These are phyloP conservation scores for Tapirus terrestris DNA, from an alignment of 2,113 vertebrate genomes.

Conservation along the genomic window DNA sequence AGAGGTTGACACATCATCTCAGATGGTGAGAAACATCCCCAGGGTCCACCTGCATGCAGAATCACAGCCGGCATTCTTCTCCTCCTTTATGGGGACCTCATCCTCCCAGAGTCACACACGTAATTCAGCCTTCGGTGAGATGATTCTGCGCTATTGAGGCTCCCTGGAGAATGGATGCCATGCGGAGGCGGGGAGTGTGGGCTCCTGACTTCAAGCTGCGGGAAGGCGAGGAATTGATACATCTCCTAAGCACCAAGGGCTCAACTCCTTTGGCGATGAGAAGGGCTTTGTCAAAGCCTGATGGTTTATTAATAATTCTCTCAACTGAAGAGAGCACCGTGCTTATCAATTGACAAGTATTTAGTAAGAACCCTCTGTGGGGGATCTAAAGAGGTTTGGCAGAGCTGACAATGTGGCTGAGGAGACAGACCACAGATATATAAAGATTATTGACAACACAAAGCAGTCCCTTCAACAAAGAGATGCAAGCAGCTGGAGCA, in stretches of 20 bases:
- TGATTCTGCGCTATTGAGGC: constrained; percentile 50
- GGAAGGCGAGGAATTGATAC: constrained; percentile 64
- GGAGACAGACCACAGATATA: constrained; percentile 40
- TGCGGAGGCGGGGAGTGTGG: constrained; percentile 48
- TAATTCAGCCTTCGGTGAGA: constrained; percentile 69
- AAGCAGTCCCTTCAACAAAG: constrained; percentile 34
- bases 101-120: constrained; percentile 54
- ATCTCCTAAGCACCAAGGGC: constrained; percentile 61
- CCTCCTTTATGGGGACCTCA: not conserved
- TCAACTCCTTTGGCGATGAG: constrained; percentile 63
- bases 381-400: constrained; percentile 42
- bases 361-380: constrained; percentile 55
- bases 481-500: not conserved
- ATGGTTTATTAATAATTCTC: constrained; percentile 74
- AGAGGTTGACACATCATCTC: constrained; percentile 52
- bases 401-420: constrained; percentile 37
- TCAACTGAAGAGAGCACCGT: constrained; percentile 20
- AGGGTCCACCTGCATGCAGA: constrained; percentile 45
- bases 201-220: constrained; percentile 56
- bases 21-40: constrained; percentile 51
- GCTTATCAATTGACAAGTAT: constrained; percentile 61
- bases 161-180: constrained; percentile 67
- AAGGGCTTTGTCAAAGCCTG: constrained; percentile 62
- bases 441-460: constrained; percentile 48
- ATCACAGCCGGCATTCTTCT: constrained; percentile 19